A percentile compares a stretch with the other conserved stretches of the same genome.
Conservation (phyloP, 2,888 invertebrate species). For the Fabriciana adippe region DNA sequence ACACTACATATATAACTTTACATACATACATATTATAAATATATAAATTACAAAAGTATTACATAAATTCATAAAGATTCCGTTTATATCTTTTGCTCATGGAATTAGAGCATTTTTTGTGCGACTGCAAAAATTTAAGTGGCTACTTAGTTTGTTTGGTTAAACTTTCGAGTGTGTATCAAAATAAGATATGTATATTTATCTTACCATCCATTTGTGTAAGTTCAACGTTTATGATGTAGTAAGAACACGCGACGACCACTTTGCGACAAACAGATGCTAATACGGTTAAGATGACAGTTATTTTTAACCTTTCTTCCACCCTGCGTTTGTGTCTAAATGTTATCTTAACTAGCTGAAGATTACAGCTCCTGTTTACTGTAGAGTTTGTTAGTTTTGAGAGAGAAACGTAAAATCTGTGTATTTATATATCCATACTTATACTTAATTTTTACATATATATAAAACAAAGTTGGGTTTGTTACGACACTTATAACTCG, state of each 20-base stretch:
- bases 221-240: background rate
- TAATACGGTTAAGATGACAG: background rate
- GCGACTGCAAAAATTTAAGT: conserved; percentile 20
- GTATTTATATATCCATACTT: no score
- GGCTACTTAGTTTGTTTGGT: conserved; percentile 15
- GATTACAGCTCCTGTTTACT: no score
- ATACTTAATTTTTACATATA: no score
- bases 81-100: conserved; percentile 40
- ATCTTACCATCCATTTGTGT: conserved; percentile 3
- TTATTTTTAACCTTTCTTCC: background rate
- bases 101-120: conserved; percentile 35
- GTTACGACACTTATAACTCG: no score
- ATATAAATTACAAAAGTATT: no score
- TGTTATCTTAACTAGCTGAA: no score
- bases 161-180: background rate
- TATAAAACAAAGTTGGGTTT: no score
- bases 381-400: no score
- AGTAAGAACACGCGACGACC: conserved; percentile 2
- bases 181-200: background rate
- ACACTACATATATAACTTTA: no score
- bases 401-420: no score
- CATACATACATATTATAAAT: no score
- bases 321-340: background rate
- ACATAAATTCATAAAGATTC: no score
- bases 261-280: conserved; percentile 11